A percentile compares a stretch with the other conserved stretches of the same genome.
phyloP scores from a whole-genome alignment of 2,888 invertebrate genomes.

The Trachelus iudaicus region DNA sequence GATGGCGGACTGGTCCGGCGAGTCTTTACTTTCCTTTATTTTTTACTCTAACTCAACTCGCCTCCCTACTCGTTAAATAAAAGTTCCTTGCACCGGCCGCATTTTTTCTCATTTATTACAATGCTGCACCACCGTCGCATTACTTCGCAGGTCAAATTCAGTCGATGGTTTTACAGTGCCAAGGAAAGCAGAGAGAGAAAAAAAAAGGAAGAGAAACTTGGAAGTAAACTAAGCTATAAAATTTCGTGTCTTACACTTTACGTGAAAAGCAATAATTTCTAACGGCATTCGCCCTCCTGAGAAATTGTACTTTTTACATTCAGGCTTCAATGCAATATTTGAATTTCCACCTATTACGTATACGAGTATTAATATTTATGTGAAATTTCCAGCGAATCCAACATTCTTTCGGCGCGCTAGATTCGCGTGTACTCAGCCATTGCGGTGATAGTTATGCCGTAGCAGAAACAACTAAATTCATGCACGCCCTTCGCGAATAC shows the following conservation, averaged over 20 bases:
- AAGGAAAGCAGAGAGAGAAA: background rate
- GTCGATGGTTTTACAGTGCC: background rate
- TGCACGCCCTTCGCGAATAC: background rate
- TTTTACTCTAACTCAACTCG: constrained; percentile 24
- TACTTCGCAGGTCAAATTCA: background rate
- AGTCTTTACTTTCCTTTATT: constrained; percentile 36
- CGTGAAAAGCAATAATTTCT: background rate
- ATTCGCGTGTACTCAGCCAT: background rate
- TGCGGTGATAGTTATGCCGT: background rate
- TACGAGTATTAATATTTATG: background rate
- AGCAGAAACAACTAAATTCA: background rate
- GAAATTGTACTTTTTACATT: background rate
- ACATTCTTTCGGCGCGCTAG: background rate
- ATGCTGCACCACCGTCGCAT: background rate
- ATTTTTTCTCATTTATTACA: background rate
- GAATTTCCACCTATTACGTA: background rate
- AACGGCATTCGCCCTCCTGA: background rate
- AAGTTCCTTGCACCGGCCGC: constrained; percentile 15
- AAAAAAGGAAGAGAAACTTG: background rate
- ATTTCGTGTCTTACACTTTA: background rate
- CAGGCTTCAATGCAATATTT: background rate
- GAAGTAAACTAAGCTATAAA: background rate
- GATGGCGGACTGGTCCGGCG: constrained; percentile 51
- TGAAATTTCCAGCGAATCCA: background rate
- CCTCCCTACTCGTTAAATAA: constrained; percentile 20